Conservation (phyloP, 2,888 invertebrate species). For the Auanema freiburgensis region DNA sequence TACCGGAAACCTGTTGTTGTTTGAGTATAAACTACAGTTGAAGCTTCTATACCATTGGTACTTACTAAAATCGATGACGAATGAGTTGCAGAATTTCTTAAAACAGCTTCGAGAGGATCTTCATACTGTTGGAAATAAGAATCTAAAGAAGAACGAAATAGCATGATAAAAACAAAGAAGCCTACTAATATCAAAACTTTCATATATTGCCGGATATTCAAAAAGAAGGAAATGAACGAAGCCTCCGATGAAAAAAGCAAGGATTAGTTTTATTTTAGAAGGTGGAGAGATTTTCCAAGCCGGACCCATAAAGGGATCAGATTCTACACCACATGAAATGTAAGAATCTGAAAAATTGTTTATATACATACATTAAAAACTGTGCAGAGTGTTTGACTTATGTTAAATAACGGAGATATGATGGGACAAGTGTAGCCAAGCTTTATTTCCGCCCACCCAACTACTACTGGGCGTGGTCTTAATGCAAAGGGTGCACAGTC, state of each 20-base stretch:
- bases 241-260: neutral
- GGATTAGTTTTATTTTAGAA: neutral
- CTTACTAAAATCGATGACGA: neutral
- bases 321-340: neutral
- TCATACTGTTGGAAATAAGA: neutral
- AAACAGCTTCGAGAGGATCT: constrained; percentile 1
- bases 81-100: neutral
- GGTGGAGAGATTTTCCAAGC: constrained; percentile 1
- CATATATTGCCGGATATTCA: constrained; percentile 5
- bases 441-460: too few relatives aligned
- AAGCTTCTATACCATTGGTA: neutral
- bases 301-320: neutral
- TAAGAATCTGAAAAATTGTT: neutral
- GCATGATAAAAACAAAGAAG: neutral
- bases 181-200: neutral
- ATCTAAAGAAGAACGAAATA: neutral
- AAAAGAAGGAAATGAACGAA: neutral
- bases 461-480: too few relatives aligned
- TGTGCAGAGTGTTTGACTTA: too few relatives aligned
- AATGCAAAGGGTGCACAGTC: too few relatives aligned
- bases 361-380: constrained; percentile 1
- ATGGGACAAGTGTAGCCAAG: too few relatives aligned
- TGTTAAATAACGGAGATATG: too few relatives aligned
- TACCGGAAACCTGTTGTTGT: too few relatives aligned
- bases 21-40: neutral